phyloP scores from a whole-genome alignment of 2,888 invertebrate genomes.

The Drosophila stalkeri region DNA sequence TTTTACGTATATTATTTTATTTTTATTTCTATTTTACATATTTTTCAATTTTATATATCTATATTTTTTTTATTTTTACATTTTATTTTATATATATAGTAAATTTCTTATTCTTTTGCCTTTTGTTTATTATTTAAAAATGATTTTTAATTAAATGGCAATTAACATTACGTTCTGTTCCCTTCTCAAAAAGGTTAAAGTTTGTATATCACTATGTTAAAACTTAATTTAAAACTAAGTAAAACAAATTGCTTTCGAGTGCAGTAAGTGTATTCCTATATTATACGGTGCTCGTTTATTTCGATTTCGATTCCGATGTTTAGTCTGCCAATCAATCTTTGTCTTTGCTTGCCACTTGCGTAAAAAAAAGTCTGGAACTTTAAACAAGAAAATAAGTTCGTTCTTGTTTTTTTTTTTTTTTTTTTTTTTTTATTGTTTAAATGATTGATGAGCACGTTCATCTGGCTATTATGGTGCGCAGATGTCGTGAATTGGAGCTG shows the following conservation, averaged over 20 bases:
- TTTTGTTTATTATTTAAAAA: no score
- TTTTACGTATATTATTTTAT: no score
- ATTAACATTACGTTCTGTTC: background rate
- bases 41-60: no score
- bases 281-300: background rate
- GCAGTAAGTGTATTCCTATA: slow-evolving; percentile 8
- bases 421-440: slow-evolving; percentile 25
- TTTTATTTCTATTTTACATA: no score
- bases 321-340: slow-evolving; percentile 74
- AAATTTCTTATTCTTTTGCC: no score
- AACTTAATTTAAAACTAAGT: background rate
- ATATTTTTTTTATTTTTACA: no score
- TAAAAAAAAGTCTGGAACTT: slow-evolving; percentile 47
- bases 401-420: slow-evolving; percentile 38
- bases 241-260: background rate
- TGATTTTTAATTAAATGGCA: background rate
- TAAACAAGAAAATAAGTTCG: slow-evolving; percentile 70
- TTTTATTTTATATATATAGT: no score
- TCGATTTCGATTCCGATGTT: slow-evolving; percentile 17
- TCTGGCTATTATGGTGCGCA: slow-evolving; percentile 41
- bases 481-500: slow-evolving; percentile 51
- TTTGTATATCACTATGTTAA: background rate
- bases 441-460: slow-evolving; percentile 68
- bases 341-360: slow-evolving; percentile 45
- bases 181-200: background rate